Evolutionary conservation across 2,113 vertebrate genomes (phyloP), one percentile per base, ranked within the genome.

Genomic region (Aegithalos caudatus): DNA sequence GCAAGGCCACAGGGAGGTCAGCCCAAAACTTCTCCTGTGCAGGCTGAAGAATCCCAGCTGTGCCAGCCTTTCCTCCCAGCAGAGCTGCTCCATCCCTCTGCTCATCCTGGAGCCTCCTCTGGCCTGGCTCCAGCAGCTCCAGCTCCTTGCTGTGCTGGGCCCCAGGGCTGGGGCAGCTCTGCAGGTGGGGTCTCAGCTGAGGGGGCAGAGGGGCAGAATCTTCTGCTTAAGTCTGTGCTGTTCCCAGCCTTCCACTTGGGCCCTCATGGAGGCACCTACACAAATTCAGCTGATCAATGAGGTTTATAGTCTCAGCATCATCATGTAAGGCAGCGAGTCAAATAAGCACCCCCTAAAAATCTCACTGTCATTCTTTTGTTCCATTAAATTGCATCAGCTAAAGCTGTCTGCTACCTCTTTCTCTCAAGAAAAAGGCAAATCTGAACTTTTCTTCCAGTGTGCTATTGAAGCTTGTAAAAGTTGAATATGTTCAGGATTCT

Each of bases 361-460:
- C 9, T 81, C 15, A 5, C 5, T 38, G 85, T 38, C 21, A 27
- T 12, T 84, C 25, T 53, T 69, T 84, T 1, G 1, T 16, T 83
- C 31, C 3, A 3, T 45, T 29, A 67, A 93, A 53, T 3, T 14
- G 11, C 27, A 45, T 51, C 44, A 81, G 35, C 22, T 70, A n/a
- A 87, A 62, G 20, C 37, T 78, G 22, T 7, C 35, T 48, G 31
- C 12, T 33, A 42, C 18, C 28, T 31, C 20, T 65, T 17, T 31
- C 22, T 37, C 50, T 25, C 25, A 53, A 44, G 29, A 53, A 38
- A 48, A 20, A 24, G 1, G 28, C 13, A 45, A 64, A 9, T 27
- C 35, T 62, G 81, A 37, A 3, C 23, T 87, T 47, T 16, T 74
- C 6, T n/a, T 83, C 11, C 19, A 66, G 29, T 0, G 0, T 8